Conservation (phyloP, 1,140 invertebrate species). For the Caligus rogercresseyi region DNA sequence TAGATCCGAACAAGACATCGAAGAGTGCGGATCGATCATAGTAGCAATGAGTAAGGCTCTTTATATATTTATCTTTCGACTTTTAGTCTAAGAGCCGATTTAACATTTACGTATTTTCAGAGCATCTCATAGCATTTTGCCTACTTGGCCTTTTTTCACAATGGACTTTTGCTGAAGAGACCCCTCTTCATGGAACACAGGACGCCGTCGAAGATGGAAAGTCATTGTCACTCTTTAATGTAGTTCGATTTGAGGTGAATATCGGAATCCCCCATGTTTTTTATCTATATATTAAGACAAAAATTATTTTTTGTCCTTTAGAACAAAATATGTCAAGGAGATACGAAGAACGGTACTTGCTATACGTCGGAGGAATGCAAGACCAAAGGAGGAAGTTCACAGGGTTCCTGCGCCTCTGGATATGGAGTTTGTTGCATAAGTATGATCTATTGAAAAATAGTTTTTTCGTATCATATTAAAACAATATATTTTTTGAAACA, state of each 20-base stretch:
- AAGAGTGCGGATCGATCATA: too few species aligned
- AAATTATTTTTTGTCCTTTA: background rate
- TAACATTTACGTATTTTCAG: too few species aligned
- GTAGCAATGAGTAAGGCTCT: too few species aligned
- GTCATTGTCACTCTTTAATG: background rate
- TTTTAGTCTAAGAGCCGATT: too few species aligned
- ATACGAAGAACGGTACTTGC: slow-evolving; percentile 42
- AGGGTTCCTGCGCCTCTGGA: slow-evolving; percentile 25
- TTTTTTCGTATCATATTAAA: background rate
- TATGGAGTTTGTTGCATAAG: slow-evolving; percentile 27
- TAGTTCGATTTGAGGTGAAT: background rate
- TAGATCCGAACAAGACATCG: too few species aligned
- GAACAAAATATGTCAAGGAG: background rate
- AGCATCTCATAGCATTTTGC: too few species aligned
- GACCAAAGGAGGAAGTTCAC: slow-evolving; percentile 23
- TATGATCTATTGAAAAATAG: slow-evolving; percentile 22
- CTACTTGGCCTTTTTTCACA: too few species aligned
- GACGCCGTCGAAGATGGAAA: background rate
- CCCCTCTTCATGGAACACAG: too few species aligned
- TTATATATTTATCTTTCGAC: too few species aligned
- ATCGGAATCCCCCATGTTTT: background rate
- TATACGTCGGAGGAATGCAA: slow-evolving; percentile 33
- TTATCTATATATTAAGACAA: background rate
- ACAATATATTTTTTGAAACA: background rate
- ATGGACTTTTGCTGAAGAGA: too few species aligned